Base-by-base conservation (phyloP, 30 jellyfish, hydroid and myxozoan species). In the Chrysaora quinquecirrha region DNA sequence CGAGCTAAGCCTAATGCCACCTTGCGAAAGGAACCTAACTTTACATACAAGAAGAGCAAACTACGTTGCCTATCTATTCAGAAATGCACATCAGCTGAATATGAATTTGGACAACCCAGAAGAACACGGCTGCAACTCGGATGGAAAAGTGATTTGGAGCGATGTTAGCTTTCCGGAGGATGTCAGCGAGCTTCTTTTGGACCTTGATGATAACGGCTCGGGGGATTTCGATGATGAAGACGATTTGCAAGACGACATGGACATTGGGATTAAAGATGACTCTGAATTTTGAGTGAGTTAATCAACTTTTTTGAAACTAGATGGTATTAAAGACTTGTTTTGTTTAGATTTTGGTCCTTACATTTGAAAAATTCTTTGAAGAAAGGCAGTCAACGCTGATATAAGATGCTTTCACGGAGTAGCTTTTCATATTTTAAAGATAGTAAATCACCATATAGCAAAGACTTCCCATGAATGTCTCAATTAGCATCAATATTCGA, bases 111-210 rank as follows among this genome's bases (percentile, higher is more conserved):
- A 67, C 30, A 18, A 24, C 33, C 54, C 77, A 34, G 78, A 25
- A 30, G 48, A 66, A 25, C 52, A 27, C 29, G 91, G 84, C 47
- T 81, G 78, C 69, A 33, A 65, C 23, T 83, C 64, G 65, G 75
- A 66, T 20, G 34, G 82, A 27, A 63, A 16, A 21, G 82, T 80
- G 64, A 48, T 22, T 19, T 80, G 90, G 90, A 63, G 82, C 64
- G 19, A 21, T 22, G 83, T 12, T 20, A 24, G 83, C 83, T 80
- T 31, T 48, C 90, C 90, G 2, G 75, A 80, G 29, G 90, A 80
- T 49, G 82, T 80, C 65, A 70, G 61, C 16, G 66, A 63, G 64
- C 30, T 80, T 64, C 56, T 80, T 31, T 0, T 80, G 20, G 30
- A 47, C 54, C 34, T 23, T 56, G 83, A 80, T 1, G 68, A 23